Base-by-base conservation (phyloP, 2,888 invertebrate genomes). In the Cantharis rufa region DNA sequence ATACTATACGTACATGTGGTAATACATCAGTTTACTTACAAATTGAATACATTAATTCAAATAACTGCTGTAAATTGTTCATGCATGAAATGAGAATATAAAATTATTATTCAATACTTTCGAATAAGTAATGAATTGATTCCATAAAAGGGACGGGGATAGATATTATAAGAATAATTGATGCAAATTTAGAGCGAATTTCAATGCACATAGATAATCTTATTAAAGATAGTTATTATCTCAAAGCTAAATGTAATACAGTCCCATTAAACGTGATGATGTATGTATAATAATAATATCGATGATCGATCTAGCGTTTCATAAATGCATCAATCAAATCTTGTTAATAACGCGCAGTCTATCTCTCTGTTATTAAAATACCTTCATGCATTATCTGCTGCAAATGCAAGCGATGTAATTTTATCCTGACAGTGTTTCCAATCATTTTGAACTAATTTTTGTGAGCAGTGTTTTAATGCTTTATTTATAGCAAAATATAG, bases 251-350 rank as follows among this genome's bases (percentile, higher is more conserved):
- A 48, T 48, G n/a, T n/a, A 48, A 48, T 48, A 24, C 64, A 11
- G 18, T 13, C 21, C 64, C 21, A 66, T 66, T 66, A 66, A 16
- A 66, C n/a, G 24, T 66, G 24, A 66, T 66, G 24, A 66, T 66
- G 64, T 66, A 21, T 66, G 24, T 10, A 66, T 66, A 18, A n/a
- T 15, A 24, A 66, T 66, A 66, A 15, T 15, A 66, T 66, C 64
- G 64, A 66, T 66, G 21, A 66, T 66, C 64, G 21, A 66, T 66
- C 18, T 66, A 66, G 18, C 18, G 24, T 11, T 24, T 15, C 64
- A 16, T 66, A 66, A 66, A 66, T 21, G n/a, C 18, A 66, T 66
- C 64, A 66, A 66, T 66, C 64, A 66, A 66, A 24, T 66, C 64
- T 66, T 18, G 18, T 66, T 66, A 66, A 66, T 66, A 24, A n/a